Conservation (phyloP, 2,113 vertebrate species). For the Varanus salvator region DNA sequence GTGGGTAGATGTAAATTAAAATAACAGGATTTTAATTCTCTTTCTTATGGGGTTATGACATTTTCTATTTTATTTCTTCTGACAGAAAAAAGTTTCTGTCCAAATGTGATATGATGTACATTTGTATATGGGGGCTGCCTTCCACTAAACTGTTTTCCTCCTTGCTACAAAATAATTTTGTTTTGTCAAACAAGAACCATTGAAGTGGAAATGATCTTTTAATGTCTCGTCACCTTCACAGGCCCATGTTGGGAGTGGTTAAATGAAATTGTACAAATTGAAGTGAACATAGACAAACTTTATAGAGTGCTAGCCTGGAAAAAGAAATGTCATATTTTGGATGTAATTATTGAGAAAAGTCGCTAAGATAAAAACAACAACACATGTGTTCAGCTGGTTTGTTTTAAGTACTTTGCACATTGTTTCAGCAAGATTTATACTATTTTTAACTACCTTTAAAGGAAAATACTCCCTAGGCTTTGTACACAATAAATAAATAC, state of each 20-base stretch:
- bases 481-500: no score
- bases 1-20: conserved; percentile 86
- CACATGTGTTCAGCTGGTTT: not conserved
- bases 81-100: conserved; percentile 80
- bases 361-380: not conserved
- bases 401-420: no score
- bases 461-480: no score
- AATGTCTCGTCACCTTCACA: conserved; percentile 52
- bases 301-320: conserved; percentile 39
- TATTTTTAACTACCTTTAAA: no score
- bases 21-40: conserved; percentile 84
- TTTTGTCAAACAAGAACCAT: conserved; percentile 67
- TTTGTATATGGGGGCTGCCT: conserved; percentile 53
- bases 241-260: conserved; percentile 46
- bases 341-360: not conserved
- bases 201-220: conserved; percentile 72
- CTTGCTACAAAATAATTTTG: conserved; percentile 74
- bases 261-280: conserved; percentile 61
- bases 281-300: conserved; percentile 41
- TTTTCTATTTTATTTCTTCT: conserved; percentile 58
- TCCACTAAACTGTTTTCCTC: conserved; percentile 72
- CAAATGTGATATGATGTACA: conserved; percentile 77
- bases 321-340: conserved; percentile 25
- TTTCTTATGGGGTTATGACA: conserved; percentile 79
- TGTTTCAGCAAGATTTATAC: no score